Conservation (phyloP, 2,888 invertebrate species). For the Parascotia fuliginaria region DNA sequence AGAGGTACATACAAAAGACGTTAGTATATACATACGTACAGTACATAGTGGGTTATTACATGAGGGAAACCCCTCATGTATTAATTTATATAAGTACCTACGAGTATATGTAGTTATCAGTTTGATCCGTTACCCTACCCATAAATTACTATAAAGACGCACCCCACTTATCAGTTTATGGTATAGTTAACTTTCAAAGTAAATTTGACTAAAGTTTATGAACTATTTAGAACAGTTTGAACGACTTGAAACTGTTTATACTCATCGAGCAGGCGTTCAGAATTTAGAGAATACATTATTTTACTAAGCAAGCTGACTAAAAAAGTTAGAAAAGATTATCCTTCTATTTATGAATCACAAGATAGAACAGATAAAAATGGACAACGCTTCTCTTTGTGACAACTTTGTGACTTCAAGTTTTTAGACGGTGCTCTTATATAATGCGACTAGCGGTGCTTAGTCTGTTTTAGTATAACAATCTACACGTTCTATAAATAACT, state of each 20-base stretch:
- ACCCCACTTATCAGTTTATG: slow-evolving; percentile 28
- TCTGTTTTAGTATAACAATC: no score
- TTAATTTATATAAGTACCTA: no score
- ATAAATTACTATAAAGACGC: slow-evolving; percentile 30
- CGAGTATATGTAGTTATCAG: slow-evolving; percentile 10
- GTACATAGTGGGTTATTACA: no score
- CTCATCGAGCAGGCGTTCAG: slow-evolving; percentile 11
- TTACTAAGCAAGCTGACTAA: slow-evolving; percentile 2
- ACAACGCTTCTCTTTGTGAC: not conserved
- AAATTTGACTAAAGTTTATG: slow-evolving; percentile 34
- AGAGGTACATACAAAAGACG: no score
- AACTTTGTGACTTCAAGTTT: not conserved
- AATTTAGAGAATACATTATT: slow-evolving; percentile 23
- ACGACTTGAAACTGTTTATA: slow-evolving; percentile 27
- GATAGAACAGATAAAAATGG: slow-evolving; percentile 2
- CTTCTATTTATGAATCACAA: slow-evolving; percentile 2
- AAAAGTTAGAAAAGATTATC: slow-evolving; percentile 3
- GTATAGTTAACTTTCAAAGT: slow-evolving; percentile 32
- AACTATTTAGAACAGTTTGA: slow-evolving; percentile 35
- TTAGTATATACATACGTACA: no score
- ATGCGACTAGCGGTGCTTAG: no score
- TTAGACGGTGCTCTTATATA: not conserved
- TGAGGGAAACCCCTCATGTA: no score
- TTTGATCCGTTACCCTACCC: slow-evolving; percentile 27
- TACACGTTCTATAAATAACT: no score